These are phyloP conservation scores for Lasioglossum zephyrum DNA, from an alignment of 2,888 invertebrate genomes.

Conservation along the genomic window DNA sequence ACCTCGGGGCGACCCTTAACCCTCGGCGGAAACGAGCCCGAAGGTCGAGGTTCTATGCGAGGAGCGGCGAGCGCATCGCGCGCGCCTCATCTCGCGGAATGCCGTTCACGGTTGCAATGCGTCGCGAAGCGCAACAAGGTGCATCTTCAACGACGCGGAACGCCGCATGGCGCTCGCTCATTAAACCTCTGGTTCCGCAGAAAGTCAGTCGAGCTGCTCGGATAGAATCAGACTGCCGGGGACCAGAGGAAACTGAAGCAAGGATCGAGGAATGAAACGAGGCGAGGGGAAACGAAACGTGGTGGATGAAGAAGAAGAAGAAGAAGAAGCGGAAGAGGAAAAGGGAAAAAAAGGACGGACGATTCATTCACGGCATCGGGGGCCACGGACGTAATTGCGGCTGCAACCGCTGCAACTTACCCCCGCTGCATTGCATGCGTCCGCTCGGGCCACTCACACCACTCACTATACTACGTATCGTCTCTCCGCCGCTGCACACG, in stretches of 20 bases:
- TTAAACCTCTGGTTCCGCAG: constrained; percentile 63
- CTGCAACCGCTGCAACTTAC: constrained; percentile 68
- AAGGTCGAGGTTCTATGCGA: constrained; percentile 34
- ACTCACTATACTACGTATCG: constrained; percentile 57
- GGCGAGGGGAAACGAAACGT: not conserved
- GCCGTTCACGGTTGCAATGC: constrained; percentile 33
- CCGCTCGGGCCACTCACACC: constrained; percentile 35
- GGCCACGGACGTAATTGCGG: constrained; percentile 75
- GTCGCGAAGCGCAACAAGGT: constrained; percentile 45
- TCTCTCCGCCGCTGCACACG: constrained; percentile 44
- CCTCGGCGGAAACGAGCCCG: constrained; percentile 22
- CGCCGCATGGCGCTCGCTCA: constrained; percentile 55
- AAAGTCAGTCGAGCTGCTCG: constrained; percentile 50
- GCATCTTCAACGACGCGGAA: constrained; percentile 57
- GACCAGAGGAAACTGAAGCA: not conserved
- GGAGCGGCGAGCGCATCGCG: constrained; percentile 25
- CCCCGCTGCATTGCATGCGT: constrained; percentile 51
- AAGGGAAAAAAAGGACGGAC: constrained; percentile 52
- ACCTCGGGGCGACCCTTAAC: constrained; percentile 37
- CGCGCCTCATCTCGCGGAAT: constrained; percentile 46
- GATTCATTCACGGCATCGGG: constrained; percentile 76
- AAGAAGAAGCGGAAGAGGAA: constrained; percentile 33
- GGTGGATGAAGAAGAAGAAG: constrained; percentile 21
- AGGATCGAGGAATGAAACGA: constrained; percentile 10
- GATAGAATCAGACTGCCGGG: constrained; percentile 30